Evolutionary conservation across 2,113 vertebrate genomes (phyloP), one percentile per base, ranked within the genome.

Genomic region (Lathamus discolor): DNA sequence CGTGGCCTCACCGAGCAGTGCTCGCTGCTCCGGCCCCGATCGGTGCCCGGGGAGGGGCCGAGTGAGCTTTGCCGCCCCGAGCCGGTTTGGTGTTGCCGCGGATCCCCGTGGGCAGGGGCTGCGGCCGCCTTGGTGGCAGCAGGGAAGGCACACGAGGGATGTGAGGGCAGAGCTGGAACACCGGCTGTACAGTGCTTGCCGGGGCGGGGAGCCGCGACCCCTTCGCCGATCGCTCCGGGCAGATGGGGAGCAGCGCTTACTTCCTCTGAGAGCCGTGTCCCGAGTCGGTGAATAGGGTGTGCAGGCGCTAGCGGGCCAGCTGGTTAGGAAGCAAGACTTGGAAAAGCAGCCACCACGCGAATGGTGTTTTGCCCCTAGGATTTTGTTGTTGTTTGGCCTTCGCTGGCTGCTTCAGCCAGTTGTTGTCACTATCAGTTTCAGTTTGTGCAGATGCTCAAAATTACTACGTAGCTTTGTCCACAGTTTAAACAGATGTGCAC

Each of bases 391-490:
- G 14, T 17, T 5, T 23, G 44, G 54, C 90, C 88, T 59, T 54
- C 0, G 5, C 31, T 14, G 25, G 61, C 61, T 29, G 44, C 37
- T 27, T 22, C 33, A 0, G 57, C 37, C 0, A 17, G 54, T 74
- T 92, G 85, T 88, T 95, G 80, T 83, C 85, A 70, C 88, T 95
- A 90, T 91, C 79, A 0, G 79, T 96, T 96, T 93, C 85, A 85
- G 82, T 88, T 70, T 81, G 83, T 55, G 54, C 72, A 64, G 75
- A 63, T 81, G 94, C 76, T 86, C 33, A 2, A 54, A 92, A 94
- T 94, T 52, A n/a, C 46, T 62, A 5, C 1, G 8, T 75, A 79
- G 84, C 67, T 52, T 72, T 86, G 79, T 57, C 49, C 25, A 0
- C 62, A 13, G 78, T 63, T 80, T 59, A 82, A 55, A n/a, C 69